A percentile compares a stretch with the other conserved stretches of the same genome.
phyloP scores from a whole-genome alignment of 2,113 vertebrate genomes.

The Actenoides hombroni region DNA sequence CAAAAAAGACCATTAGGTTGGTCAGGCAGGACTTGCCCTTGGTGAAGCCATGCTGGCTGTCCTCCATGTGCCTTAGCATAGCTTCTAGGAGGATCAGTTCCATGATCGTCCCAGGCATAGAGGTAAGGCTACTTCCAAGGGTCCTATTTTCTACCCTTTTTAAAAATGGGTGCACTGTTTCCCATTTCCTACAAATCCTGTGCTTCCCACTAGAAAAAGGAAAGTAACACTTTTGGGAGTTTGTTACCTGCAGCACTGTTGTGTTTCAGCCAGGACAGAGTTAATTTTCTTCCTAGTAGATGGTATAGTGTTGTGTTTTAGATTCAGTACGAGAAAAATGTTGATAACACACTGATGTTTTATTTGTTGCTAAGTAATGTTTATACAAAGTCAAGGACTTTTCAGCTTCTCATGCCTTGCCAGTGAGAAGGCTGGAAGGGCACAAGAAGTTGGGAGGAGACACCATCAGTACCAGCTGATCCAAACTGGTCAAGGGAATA shows the following conservation, averaged over 20 bases:
- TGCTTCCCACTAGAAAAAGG: background rate
- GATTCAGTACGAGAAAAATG: background rate
- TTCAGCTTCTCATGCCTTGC: background rate
- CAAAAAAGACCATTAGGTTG: background rate
- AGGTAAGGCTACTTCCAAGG: background rate
- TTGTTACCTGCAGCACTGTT: background rate
- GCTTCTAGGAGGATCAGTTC: background rate
- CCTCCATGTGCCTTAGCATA: background rate
- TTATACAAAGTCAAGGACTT: background rate
- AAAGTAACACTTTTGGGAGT: background rate
- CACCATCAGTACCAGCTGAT: background rate
- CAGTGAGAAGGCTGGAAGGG: background rate
- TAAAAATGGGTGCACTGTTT: background rate
- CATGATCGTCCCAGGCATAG: background rate
- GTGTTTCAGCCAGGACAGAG: background rate
- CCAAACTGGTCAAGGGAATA: background rate
- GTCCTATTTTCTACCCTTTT: background rate
- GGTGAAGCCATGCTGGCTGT: background rate
- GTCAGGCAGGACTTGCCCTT: background rate
- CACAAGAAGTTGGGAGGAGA: background rate
- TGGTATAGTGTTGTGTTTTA: background rate
- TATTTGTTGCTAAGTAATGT: background rate
- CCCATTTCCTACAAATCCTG: background rate
- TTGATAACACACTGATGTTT: background rate
- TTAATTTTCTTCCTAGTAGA: background rate